Conservation (phyloP, 2,888 invertebrate genomes). For the Dione vanillae region DNA sequence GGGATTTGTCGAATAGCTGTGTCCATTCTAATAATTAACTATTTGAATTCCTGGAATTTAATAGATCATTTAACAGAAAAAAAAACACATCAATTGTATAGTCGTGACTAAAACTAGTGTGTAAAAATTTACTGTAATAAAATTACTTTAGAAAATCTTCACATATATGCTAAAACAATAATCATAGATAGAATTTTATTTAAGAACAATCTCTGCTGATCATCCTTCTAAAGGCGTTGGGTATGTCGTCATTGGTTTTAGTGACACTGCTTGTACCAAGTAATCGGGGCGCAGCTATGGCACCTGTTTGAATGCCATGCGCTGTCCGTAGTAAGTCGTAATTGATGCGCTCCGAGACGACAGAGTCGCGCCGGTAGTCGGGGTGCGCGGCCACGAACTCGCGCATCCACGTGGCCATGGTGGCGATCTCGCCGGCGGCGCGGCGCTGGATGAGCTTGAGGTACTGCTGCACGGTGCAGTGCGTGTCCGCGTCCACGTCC, state of each 20-base stretch:
- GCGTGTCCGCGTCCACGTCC: slow-evolving; percentile 99
- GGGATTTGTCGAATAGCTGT: no score
- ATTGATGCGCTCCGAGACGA: slow-evolving; percentile 93
- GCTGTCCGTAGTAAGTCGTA: slow-evolving; percentile 94
- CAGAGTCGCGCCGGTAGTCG: slow-evolving; percentile 95
- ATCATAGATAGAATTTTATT: not conserved
- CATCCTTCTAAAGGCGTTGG: slow-evolving; percentile 88
- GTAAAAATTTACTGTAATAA: not conserved
- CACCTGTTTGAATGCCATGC: slow-evolving; percentile 89
- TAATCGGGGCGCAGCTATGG: slow-evolving; percentile 88
- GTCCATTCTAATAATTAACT: no score
- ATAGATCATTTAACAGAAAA: not conserved
- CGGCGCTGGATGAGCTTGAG: slow-evolving; percentile 94
- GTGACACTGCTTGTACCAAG: slow-evolving; percentile 88
- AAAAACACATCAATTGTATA: not conserved
- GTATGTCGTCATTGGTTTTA: slow-evolving; percentile 94
- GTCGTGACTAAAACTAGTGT: not conserved
- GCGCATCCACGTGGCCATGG: slow-evolving; percentile 97
- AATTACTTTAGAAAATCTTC: not conserved
- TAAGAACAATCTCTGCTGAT: slow-evolving; percentile 77
- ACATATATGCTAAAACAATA: not conserved
- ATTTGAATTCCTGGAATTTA: not conserved
- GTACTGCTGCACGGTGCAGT: slow-evolving; percentile 98
- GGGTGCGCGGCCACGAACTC: slow-evolving; percentile 94
- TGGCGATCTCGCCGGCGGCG: slow-evolving; percentile 94